These are phyloP conservation scores for Aporophyla lueneburgensis DNA, from an alignment of 2,888 invertebrate genomes.

Conservation along the genomic window DNA sequence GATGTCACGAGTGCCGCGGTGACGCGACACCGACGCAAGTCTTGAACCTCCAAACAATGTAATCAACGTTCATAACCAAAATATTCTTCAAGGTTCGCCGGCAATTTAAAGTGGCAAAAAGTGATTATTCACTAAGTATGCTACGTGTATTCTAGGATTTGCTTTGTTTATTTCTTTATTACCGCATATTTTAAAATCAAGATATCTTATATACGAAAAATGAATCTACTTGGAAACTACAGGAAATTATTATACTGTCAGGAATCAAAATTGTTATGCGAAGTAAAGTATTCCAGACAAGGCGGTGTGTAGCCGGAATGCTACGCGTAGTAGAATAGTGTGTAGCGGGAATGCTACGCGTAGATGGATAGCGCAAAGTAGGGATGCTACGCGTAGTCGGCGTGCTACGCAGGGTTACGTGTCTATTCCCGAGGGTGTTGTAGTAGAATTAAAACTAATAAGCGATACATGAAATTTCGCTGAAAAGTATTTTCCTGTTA, in stretches of 20 bases:
- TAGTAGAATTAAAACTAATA: neutral
- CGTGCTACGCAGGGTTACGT: constrained; percentile 15
- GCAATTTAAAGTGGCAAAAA: constrained; percentile 50
- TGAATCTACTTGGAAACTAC: neutral
- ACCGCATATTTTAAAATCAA: neutral
- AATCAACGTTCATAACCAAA: constrained; percentile 47
- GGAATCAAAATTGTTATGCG: neutral
- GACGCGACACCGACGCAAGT: constrained; percentile 21
- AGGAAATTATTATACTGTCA: neutral
- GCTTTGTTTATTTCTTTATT: constrained; percentile 9
- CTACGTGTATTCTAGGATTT: constrained; percentile 27
- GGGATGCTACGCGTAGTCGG: neutral
- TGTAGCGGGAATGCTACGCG: constrained; percentile 5
- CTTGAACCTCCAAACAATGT: constrained; percentile 44
- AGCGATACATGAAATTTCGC: neutral
- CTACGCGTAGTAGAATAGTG: neutral
- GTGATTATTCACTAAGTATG: constrained; percentile 25
- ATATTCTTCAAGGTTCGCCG: constrained; percentile 51
- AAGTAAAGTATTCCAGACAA: neutral
- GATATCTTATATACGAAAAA: constrained; percentile 1
- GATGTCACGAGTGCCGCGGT: neutral
- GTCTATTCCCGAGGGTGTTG: constrained; percentile 3
- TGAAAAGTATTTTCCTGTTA: neutral
- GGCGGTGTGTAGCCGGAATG: neutral
- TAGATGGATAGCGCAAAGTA: neutral